Evolutionary conservation across 2,797 vertebrate species (phyloP).

Genomic region (Phrynocephalus guinanensis): DNA sequence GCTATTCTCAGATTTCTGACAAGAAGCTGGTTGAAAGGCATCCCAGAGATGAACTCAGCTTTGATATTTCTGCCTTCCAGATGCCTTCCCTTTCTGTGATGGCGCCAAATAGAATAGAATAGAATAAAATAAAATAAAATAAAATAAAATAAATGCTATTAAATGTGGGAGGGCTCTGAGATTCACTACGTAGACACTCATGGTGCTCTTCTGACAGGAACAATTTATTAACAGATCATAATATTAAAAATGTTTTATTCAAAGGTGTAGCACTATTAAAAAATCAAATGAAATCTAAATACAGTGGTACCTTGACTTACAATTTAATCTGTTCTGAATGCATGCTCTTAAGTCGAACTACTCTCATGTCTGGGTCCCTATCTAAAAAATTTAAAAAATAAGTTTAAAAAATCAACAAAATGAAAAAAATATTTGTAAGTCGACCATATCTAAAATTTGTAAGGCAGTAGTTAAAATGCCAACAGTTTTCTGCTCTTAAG

Average conservation of each 20-base stretch:
- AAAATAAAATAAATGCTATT: constrained; percentile 28
- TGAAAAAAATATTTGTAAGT: too few species aligned
- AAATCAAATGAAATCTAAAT: constrained; percentile 33
- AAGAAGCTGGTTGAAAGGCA: constrained; percentile 38
- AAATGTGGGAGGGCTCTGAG: background rate
- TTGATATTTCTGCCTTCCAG: constrained; percentile 29
- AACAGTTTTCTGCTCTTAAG: too few species aligned
- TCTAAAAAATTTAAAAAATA: too few species aligned
- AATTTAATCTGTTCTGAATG: too few species aligned
- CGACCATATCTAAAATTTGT: too few species aligned
- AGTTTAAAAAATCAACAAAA: too few species aligned
- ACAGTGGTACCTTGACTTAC: too few species aligned
- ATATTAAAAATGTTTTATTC: constrained; percentile 62
- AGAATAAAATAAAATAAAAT: constrained; percentile 31
- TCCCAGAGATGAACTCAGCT: constrained; percentile 51
- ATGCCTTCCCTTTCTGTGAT: constrained; percentile 45
- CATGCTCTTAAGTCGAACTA: too few species aligned
- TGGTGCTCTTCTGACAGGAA: constrained; percentile 55
- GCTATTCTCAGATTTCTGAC: constrained; percentile 52
- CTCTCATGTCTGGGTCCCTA: too few species aligned
- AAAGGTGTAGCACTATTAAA: constrained; percentile 58
- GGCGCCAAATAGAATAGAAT: constrained; percentile 20
- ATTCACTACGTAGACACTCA: constrained; percentile 34
- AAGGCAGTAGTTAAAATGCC: too few species aligned
- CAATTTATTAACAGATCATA: constrained; percentile 64